These are phyloP conservation scores for Tenthredo notha DNA, from an alignment of 2,888 invertebrate species.

Conservation along the genomic window DNA sequence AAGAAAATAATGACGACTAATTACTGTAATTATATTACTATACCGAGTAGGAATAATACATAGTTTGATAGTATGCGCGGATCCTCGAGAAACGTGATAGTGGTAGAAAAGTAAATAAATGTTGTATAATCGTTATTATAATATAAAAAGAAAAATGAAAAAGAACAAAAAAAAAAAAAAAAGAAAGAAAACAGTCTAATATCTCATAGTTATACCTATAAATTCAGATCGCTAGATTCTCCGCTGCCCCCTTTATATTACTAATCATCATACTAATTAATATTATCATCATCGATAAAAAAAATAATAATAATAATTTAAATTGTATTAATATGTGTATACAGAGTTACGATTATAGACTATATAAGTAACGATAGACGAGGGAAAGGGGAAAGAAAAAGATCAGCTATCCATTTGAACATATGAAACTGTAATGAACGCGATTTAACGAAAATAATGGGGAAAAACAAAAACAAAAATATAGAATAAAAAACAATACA, in stretches of 20 bases:
- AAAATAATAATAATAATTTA: not conserved
- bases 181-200: conserved; percentile 20
- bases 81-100: conserved; percentile 60
- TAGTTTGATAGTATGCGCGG: conserved; percentile 26
- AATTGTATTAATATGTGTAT: not conserved
- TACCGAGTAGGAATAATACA: conserved; percentile 40
- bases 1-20: conserved; percentile 44
- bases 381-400: not conserved
- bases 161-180: not conserved
- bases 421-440: not conserved
- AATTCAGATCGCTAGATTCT: conserved; percentile 53
- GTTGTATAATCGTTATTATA: conserved; percentile 65
- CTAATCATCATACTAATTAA: conserved; percentile 15
- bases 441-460: not conserved
- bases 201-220: conserved; percentile 43
- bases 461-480: conserved; percentile 3
- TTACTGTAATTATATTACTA: conserved; percentile 59
- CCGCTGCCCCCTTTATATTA: conserved; percentile 44
- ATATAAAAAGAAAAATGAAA: conserved; percentile 37
- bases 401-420: not conserved
- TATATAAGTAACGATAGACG: not conserved
- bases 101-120: conserved; percentile 62
- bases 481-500: not conserved
- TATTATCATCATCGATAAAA: conserved; percentile 20
- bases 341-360: not conserved